A percentile compares a stretch with the other conserved stretches of the same genome.
Conservation (phyloP, 1,140 invertebrate species). For the Luehdorfia chinensis region DNA sequence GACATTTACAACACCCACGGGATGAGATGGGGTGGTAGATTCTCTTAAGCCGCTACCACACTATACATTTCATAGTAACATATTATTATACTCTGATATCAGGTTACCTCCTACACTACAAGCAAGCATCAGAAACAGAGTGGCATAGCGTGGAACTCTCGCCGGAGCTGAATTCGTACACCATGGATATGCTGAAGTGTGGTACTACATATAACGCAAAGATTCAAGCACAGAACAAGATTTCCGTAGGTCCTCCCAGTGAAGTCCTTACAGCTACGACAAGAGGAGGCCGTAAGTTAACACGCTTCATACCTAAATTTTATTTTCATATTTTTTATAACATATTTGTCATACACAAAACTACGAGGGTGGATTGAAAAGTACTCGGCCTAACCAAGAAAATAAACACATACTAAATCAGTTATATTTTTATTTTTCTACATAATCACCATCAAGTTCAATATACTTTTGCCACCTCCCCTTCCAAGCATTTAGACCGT, state of each 20-base stretch:
- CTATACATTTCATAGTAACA: too few relatives aligned
- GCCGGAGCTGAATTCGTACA: slow-evolving; percentile 82
- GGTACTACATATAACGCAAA: slow-evolving; percentile 84
- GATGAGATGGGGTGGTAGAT: too few relatives aligned
- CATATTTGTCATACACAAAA: neutral
- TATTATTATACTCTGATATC: too few relatives aligned
- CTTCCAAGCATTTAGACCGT: too few relatives aligned
- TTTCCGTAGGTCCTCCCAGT: slow-evolving; percentile 84
- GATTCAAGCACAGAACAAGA: slow-evolving; percentile 83
- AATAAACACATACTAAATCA: too few relatives aligned
- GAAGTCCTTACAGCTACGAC: slow-evolving; percentile 81
- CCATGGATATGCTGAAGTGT: slow-evolving; percentile 84
- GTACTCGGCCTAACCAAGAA: too few relatives aligned
- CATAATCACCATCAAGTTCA: too few relatives aligned
- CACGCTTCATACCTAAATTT: slow-evolving; percentile 9
- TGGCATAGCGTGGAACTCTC: slow-evolving; percentile 83
- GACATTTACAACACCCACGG: too few relatives aligned
- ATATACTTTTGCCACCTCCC: too few relatives aligned
- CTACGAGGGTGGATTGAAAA: too few relatives aligned
- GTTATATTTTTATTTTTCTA: too few relatives aligned
- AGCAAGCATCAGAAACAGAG: slow-evolving; percentile 78
- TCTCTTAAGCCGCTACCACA: too few relatives aligned
- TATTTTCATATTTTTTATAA: neutral
- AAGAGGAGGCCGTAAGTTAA: slow-evolving; percentile 76
- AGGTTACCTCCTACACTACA: slow-evolving; percentile 84